Evolutionary conservation across 2,888 invertebrate species (phyloP), one percentile per base, ranked within the genome.

Genomic region (Lycia hirtaria): DNA sequence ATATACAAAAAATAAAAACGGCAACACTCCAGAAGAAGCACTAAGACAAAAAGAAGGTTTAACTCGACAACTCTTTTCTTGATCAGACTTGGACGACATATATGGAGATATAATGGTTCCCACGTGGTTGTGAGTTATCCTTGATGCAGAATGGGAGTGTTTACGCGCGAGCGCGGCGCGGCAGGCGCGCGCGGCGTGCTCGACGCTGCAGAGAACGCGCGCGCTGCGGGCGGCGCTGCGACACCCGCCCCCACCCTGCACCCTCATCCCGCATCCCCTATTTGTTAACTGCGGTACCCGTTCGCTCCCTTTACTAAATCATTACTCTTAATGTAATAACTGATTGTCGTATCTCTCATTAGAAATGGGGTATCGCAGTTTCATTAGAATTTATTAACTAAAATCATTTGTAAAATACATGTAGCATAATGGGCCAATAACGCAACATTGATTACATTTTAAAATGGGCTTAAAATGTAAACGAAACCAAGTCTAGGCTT

Each of bases 141-240:
- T 40, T 12, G n/a, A 15, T n/a, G 17, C 17, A 45, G 47, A 47
- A 17, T 35, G 47, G 45, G 45, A 45, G 33, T 22, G 22, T 3
- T 5, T 20, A 65, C 58, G 65, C 56, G 67, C 56, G 47, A 49
- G 68, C 64, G 64, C 65, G 49, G 64, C 59, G 64, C 59, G 57
- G 62, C 64, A 56, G 55, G 59, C 68, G 64, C 74, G 78, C 56
- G 70, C 66, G 59, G 65, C 72, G 63, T 52, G 72, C 68, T 74
- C 69, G 52, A 73, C 67, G 69, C 70, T 69, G 71, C 70, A 68
- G 56, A 71, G 70, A 26, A 71, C 70, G 68, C 76, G 64, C 53
- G 71, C 71, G 37, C 47, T 67, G 58, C 73, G 68, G 64, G 66
- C 67, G 50, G 59, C 65, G 56, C 53, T 57, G 49, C 62, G 47